A percentile compares a stretch with the other conserved stretches of the same genome.
phyloP scores from a whole-genome alignment of 2,888 invertebrate genomes.

The Archips crataeganus region DNA sequence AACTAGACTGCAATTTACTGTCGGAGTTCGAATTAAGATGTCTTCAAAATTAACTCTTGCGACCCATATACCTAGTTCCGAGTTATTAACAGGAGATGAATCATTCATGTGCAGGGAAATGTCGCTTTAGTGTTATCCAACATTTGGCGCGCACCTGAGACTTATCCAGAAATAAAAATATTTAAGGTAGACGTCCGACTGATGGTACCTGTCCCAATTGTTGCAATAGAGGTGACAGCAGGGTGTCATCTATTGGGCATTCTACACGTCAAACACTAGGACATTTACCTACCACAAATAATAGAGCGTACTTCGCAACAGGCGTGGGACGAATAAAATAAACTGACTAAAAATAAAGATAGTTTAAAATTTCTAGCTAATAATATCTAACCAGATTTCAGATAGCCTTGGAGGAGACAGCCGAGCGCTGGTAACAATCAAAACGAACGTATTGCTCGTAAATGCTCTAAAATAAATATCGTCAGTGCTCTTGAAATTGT shows the following conservation, averaged over 20 bases:
- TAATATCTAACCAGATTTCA: constrained; percentile 31
- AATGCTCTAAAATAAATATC: background rate
- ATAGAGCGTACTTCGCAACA: constrained; percentile 59
- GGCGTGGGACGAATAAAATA: constrained; percentile 60
- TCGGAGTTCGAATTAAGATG: constrained; percentile 7
- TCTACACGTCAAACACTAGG: too few relatives aligned
- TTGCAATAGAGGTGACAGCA: too few relatives aligned
- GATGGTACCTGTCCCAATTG: too few relatives aligned
- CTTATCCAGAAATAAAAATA: constrained; percentile 39
- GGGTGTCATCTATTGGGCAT: too few relatives aligned
- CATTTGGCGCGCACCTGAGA: constrained; percentile 59
- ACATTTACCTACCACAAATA: constrained; percentile 21
- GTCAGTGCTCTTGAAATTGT: constrained; percentile 2
- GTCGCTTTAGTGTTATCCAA: constrained; percentile 51
- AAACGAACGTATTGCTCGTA: constrained; percentile 11
- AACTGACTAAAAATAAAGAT: constrained; percentile 55
- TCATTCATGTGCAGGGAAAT: constrained; percentile 49
- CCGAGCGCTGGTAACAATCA: constrained; percentile 10
- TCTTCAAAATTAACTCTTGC: constrained; percentile 25
- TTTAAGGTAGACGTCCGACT: too few relatives aligned
- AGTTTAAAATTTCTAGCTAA: constrained; percentile 31
- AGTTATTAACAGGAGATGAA: constrained; percentile 46
- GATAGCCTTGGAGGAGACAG: constrained; percentile 29
- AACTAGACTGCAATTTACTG: constrained; percentile 14
- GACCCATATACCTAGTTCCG: constrained; percentile 33